Evolutionary conservation across 1,140 invertebrate genomes (phyloP), one percentile per base, ranked within the genome.

Genomic region (Proctacanthus coquilletti): DNA sequence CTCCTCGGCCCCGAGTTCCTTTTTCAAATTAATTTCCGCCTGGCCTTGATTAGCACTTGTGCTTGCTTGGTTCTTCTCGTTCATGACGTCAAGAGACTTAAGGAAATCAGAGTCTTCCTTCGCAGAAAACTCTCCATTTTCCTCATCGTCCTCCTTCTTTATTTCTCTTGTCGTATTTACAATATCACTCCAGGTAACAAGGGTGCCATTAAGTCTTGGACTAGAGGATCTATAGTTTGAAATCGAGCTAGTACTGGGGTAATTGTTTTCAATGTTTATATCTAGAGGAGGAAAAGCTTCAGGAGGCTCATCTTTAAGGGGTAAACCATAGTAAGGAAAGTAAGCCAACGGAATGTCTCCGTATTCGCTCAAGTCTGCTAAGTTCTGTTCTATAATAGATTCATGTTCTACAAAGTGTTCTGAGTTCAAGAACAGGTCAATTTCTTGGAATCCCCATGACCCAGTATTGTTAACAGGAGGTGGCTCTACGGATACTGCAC

Each of bases 311-410:
- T 60, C 53, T 39, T 60, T 60, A 5, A 56, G 42, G 5, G 56
- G 56, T 30, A 60, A 39, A 40, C 52, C 46, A 9, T 46, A 52
- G 38, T 57, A 57, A 4, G 48, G 52, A 34, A 40, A 29, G 43
- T 43, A 53, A 36, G 45, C 29, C 8, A 47, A 42, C 1, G 51
- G 45, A 15, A 53, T 34, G 39, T 60, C 56, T 10, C 54, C 56
- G 36, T 50, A 60, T 30, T 60, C 56, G 19, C 47, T 44, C 19
- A 60, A 36, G 50, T 60, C 56, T 2, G 56, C 56, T 8, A 59
- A 37, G 33, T 60, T 60, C 27, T 59, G 56, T 35, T 60, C 56
- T 49, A 49, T 51, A 8, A 60, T 48, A n/a, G 56, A 57, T 21
- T 46, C 48, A 25, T 51, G 44, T 36, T 57, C 56, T 18, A 49